Percentiles rank a stretch among this genome's conserved stretches.
Evolutionary conservation across 2,888 invertebrate species (phyloP).

Genomic region (Heteropelma amictum): DNA sequence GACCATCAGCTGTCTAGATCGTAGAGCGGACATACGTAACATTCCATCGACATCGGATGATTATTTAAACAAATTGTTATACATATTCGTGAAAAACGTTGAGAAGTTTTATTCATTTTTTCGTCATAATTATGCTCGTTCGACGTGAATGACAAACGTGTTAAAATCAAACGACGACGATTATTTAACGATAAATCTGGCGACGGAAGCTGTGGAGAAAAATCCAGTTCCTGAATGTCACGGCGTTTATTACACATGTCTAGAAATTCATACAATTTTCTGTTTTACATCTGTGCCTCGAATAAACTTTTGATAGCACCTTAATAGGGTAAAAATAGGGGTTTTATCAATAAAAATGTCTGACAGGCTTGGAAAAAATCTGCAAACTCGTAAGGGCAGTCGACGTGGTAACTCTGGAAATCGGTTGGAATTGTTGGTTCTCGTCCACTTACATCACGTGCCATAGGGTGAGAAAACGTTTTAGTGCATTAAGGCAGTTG

Average conservation of each 20-base stretch:
- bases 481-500: not conserved
- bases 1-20: no score
- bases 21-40: no score
- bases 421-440: conserved; percentile 89
- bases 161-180: not conserved
- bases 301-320: not conserved
- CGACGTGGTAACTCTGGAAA: conserved; percentile 92
- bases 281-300: not conserved
- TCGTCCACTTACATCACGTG: conserved; percentile 91
- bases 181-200: not conserved
- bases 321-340: not conserved
- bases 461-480: conserved; percentile 81
- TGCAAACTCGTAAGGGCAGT: conserved; percentile 89
- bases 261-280: not conserved
- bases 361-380: conserved; percentile 88
- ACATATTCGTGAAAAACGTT: not conserved
- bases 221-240: conserved; percentile 32
- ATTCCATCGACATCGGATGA: no score
- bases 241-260: not conserved
- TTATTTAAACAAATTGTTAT: no score
- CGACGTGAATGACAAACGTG: not conserved
- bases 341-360: conserved; percentile 38
- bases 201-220: not conserved
- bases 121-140: not conserved
- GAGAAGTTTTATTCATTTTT: conserved; percentile 11